phyloP scores from a whole-genome alignment of 2,797 vertebrate species.

The Malacoraja senta region DNA sequence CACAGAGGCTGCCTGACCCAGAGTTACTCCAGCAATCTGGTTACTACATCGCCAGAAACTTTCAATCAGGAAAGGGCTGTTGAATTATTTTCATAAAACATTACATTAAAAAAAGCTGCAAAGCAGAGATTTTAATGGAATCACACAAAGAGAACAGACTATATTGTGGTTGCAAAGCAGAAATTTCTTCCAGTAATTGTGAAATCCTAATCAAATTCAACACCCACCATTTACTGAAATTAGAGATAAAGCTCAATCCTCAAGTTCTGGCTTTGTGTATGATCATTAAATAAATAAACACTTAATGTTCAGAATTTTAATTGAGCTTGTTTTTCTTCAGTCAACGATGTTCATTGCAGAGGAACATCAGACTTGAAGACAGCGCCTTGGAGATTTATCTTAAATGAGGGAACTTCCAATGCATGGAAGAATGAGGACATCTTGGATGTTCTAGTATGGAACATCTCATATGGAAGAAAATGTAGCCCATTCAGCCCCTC shows the following conservation, averaged over 20 bases:
- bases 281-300: background rate
- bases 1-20: no score
- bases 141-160: background rate
- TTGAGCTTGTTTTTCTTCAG: background rate
- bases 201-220: background rate
- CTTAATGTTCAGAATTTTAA: background rate
- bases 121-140: background rate
- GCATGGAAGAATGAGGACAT: background rate
- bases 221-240: background rate
- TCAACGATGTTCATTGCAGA: background rate
- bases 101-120: background rate
- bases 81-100: background rate
- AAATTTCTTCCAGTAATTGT: background rate
- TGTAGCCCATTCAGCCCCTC: background rate
- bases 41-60: background rate
- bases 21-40: background rate
- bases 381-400: background rate
- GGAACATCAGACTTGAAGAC: background rate
- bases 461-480: no score
- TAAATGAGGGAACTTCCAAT: background rate
- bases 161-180: background rate
- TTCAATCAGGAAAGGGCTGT: background rate
- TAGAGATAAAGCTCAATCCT: no score
- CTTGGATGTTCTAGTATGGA: no score
- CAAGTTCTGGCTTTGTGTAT: background rate